Base-by-base conservation (phyloP, 1,140 invertebrate genomes). In the Drosophila watanabei region DNA sequence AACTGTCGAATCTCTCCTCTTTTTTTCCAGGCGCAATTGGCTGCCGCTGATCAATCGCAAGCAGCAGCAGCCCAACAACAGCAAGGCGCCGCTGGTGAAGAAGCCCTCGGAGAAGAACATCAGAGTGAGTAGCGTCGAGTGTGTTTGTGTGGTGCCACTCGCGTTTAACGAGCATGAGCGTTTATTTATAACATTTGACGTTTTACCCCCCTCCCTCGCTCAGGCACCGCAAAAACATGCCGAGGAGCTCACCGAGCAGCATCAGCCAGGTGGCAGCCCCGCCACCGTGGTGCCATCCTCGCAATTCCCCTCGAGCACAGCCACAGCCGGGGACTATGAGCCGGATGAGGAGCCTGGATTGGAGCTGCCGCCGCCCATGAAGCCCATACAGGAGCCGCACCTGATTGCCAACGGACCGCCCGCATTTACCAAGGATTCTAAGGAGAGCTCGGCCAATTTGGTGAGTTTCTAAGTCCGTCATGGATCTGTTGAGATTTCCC, bases 341-440 rank as follows among this genome's bases (percentile, higher is more conserved):
- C 96, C 95, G 49, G 96, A 96, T 68, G 97, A 97, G 81, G 97
- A 96, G 76, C 96, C 96, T 68, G 96, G 96, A 37, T 95, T 96
- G 39, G 98, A 98, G 94, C 94, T 99, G 80, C 98, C 98, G 37
- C 98, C 98, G 30, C 98, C 98, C 4, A 99, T 99, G 98, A 97
- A 98, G 93, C 98, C 98, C 7, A 98, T 99, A 83, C 97, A 97
- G 86, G 97, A 97, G 71, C 90, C 92, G 43, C 92, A 90, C 72
- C 82, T 93, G 68, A 93, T 93, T 60, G 93, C 94, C 77, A 94
- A 95, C 83, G 94, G 94, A 81, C 94, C 94, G 65, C 93, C 94
- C 71, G 94, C 94, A 65, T 94, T 95, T 63, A 79, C 82, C 76
- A 94, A 94, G 35, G 94, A 94, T 62, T 93, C 94, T 57, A 96